Evolutionary conservation across 1,140 invertebrate genomes (phyloP), one percentile per base, ranked within the genome.

Genomic region (Acromyrmex charruanus): DNA sequence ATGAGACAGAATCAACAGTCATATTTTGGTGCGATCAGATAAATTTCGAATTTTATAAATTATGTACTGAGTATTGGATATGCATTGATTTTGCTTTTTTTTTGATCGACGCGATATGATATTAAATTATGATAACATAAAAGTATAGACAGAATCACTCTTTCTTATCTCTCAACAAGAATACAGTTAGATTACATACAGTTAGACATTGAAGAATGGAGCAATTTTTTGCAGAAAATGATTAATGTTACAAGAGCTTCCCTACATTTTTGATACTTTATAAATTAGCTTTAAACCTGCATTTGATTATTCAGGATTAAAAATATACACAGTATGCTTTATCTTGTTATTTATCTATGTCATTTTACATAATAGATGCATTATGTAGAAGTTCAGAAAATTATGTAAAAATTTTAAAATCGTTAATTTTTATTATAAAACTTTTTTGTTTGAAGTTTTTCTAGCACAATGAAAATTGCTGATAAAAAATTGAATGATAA

Each of bases 41-140:
- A 69, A 14, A 7, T 81, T 44, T 81, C n/a, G 35, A 44, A 12
- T 21, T 71, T 71, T 81, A 44, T 80, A 68, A 49, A 35, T 71
- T 71, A 28, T 69, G 39, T n/a, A 18, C 25, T 39, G 44, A 16
- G 12, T 39, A 7, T 1, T 39, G 1, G 2, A 12, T 25, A 25
- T 39, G 16, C 21, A 55, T 39, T 66, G 21, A 71, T 7, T 58
- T 28, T 21, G 16, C 31, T 31, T 16, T 25, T 55, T 39, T 16
- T 58, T 35, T 71, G 21, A 59, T 81, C 21, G 14, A 28, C 31
- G 6, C 14, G 61, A 31, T 51, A 25, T 51, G n/a, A 31, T 7
- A 66, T 53, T 66, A 59, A 51, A 53, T n/a, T 77, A 44, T 68
- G n/a, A 44, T 68, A 66, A 1, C 31, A 66, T 12, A 61, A 44